phyloP scores from a whole-genome alignment of 1,140 invertebrate species.

The Antheraea pernyi region DNA sequence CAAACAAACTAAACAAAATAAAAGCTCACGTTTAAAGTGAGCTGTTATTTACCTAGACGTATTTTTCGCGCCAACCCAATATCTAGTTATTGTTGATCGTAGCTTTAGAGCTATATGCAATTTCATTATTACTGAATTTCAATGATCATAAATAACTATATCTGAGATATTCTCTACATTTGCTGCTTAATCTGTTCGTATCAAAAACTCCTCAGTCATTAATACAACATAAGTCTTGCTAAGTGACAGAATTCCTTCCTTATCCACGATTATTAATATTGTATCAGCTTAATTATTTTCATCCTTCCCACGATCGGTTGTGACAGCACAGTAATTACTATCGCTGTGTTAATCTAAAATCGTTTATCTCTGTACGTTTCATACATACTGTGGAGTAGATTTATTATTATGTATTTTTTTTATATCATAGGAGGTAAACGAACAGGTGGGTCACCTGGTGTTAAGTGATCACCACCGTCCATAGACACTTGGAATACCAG shows the following conservation, averaged over 20 bases:
- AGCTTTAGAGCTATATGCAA: background rate
- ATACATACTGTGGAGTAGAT: constrained; percentile 8
- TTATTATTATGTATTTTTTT: no score
- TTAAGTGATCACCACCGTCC: no score
- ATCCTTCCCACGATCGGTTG: constrained; percentile 40
- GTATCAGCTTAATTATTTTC: constrained; percentile 60
- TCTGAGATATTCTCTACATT: constrained; percentile 21
- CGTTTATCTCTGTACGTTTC: constrained; percentile 21
- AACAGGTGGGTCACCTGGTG: no score
- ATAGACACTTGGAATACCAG: no score
- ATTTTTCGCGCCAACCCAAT: no score
- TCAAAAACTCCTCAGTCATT: constrained; percentile 55
- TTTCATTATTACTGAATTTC: background rate
- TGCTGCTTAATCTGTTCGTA: constrained; percentile 27
- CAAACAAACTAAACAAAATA: no score
- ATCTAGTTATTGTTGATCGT: no score
- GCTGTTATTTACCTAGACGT: no score
- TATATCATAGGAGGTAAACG: no score
- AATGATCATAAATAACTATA: background rate
- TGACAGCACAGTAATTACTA: constrained; percentile 37
- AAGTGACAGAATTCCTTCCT: constrained; percentile 57
- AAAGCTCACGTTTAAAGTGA: no score
- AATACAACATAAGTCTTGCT: constrained; percentile 68
- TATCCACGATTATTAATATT: constrained; percentile 64
- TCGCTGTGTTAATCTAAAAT: constrained; percentile 27